Conservation (phyloP, 2,113 vertebrate species). For the Bucco capensis region DNA sequence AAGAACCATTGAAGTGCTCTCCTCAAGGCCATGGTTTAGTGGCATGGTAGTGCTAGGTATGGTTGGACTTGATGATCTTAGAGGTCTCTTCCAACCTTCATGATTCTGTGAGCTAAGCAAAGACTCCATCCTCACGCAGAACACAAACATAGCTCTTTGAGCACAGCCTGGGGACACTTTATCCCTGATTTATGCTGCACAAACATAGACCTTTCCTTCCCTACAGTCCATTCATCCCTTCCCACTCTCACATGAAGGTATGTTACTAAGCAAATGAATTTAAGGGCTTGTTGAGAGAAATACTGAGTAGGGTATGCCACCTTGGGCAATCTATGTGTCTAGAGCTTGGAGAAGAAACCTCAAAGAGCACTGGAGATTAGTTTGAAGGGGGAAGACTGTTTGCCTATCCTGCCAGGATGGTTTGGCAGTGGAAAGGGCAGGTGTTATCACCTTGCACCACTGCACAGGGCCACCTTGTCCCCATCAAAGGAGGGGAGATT, state of each 20-base stretch:
- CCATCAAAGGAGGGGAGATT: no score
- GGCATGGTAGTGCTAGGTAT: no score
- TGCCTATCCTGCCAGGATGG: background rate
- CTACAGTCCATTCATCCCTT: background rate
- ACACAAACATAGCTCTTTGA: fast-evolving
- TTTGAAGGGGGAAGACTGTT: background rate
- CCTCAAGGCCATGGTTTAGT: no score
- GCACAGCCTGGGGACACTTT: background rate
- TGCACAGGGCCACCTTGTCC: background rate
- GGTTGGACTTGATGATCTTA: no score
- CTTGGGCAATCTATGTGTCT: background rate
- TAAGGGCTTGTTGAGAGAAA: background rate
- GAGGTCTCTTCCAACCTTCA: no score
- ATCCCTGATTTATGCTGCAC: background rate
- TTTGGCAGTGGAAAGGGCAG: background rate
- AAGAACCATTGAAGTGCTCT: no score
- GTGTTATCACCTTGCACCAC: background rate
- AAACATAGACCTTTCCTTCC: background rate
- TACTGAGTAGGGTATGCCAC: background rate
- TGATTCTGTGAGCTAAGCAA: no score
- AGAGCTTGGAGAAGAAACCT: background rate
- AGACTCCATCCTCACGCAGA: background rate
- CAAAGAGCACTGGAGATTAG: background rate
- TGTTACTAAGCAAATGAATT: background rate
- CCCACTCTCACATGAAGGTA: background rate